Evolutionary conservation across 2,113 vertebrate species (phyloP).

Genomic region (Eurypyga helias): DNA sequence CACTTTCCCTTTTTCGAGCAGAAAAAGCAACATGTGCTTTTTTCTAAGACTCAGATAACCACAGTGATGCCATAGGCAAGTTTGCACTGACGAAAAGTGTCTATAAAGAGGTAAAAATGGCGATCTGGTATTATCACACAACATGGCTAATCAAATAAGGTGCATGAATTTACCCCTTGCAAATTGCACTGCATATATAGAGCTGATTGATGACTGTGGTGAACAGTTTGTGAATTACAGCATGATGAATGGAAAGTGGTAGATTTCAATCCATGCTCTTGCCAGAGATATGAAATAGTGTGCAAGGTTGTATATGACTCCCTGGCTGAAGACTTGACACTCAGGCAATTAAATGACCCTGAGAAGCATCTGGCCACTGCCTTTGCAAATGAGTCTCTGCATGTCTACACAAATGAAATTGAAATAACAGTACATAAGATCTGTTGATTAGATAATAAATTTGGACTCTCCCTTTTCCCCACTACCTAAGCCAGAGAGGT

Average conservation of each 20-base stretch:
- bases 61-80: neutral
- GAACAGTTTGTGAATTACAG: conserved; percentile 7
- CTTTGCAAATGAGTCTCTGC: neutral
- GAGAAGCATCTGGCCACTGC: neutral
- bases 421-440: neutral
- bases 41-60: neutral
- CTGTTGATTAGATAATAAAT: neutral
- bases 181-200: neutral
- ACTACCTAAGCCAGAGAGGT: neutral
- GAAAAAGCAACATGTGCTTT: neutral
- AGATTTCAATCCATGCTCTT: conserved; percentile 28
- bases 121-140: neutral
- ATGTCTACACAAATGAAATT: neutral
- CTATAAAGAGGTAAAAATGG: neutral
- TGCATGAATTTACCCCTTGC: neutral
- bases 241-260: conserved; percentile 36
- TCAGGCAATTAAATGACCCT: conserved; percentile 5
- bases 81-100: neutral
- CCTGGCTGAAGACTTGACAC: neutral
- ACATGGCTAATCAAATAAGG: neutral
- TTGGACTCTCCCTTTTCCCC: neutral
- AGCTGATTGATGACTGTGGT: neutral
- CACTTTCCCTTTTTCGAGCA: neutral
- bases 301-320: neutral
- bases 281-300: conserved; percentile 1